phyloP scores from a whole-genome alignment of 2,888 invertebrate genomes.

The Embidobia sp. region DNA sequence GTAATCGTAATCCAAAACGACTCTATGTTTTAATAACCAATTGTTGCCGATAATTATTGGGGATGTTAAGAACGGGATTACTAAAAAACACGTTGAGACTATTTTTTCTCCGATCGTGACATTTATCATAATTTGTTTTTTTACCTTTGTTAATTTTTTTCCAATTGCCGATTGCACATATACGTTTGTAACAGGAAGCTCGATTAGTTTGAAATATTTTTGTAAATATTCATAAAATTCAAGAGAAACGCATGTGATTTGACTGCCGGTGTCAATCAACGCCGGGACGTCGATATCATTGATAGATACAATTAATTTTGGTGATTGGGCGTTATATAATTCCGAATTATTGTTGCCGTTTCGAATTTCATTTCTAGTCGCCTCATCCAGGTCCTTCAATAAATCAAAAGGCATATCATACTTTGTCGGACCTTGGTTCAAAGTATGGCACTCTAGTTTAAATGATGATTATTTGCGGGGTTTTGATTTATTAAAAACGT shows the following conservation, averaged over 20 bases:
- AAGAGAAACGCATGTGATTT: slow-evolving; percentile 6
- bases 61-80: slow-evolving; percentile 15
- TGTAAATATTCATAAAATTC: slow-evolving; percentile 15
- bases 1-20: slow-evolving; percentile 1
- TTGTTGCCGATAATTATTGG: slow-evolving; percentile 19
- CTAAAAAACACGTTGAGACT: slow-evolving; percentile 7
- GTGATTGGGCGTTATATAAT: not conserved
- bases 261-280: slow-evolving; percentile 14
- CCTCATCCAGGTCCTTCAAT: slow-evolving; percentile 9
- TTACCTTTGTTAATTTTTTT: slow-evolving; percentile 15
- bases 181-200: slow-evolving; percentile 13
- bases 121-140: slow-evolving; percentile 21
- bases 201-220: slow-evolving; percentile 3
- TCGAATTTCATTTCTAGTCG: not conserved
- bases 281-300: not conserved
- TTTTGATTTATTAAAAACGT: not conserved
- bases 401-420: slow-evolving; percentile 7
- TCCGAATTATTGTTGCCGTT: not conserved
- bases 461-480: not conserved
- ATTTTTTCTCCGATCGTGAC: not conserved
- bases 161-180: slow-evolving; percentile 15
- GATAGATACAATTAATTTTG: not conserved
- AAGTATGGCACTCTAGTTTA: slow-evolving; percentile 21
- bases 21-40: slow-evolving; percentile 23
- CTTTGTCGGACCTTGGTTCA: slow-evolving; percentile 8